Evolutionary conservation across 2,888 invertebrate species (phyloP), one percentile per base, ranked within the genome.

Genomic region (Apomyelois bistriatella): DNA sequence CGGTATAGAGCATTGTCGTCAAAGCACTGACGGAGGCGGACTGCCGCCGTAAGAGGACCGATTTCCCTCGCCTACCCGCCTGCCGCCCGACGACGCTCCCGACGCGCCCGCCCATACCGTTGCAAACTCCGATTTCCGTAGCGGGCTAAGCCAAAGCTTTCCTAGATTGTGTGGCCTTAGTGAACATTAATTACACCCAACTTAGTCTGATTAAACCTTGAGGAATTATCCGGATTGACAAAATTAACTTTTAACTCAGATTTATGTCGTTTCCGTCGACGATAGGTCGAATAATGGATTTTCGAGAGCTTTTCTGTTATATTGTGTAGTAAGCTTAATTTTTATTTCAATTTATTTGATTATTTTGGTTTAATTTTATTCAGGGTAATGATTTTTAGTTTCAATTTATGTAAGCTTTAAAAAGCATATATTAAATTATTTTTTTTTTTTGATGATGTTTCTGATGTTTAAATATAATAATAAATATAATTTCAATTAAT

Each of bases 201-300:
- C 88, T 89, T 86, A 87, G 84, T 82, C 87, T 87, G 87, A 88
- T 88, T 90, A 90, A 90, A 88, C 85, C 88, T 85, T 85, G 85
- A 88, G 89, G 88, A 86, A 89, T 90, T 89, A 90, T 85, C 80
- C 82, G 84, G 86, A 89, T 88, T 88, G 88, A 87, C 86, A 85
- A 89, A 90, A 90, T 88, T 90, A 89, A 89, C 89, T 89, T 89
- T 89, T 87, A 88, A 88, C 86, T 86, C 76, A 83, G 82, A 89
- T 87, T 89, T 87, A 88, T 86, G 80, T 78, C 69, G 72, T 74
- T 37, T 72, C 67, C 66, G 61, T 68, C 65, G 64, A 65, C 64
- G 64, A 66, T 62, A 57, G 64, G 60, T 60, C 60, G 60, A 64
- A 60, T 61, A 55, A 54, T 48, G 50, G 53, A 51, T 53, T 53